phyloP scores from a whole-genome alignment of 2,113 vertebrate genomes.

The Anoura caudifer region DNA sequence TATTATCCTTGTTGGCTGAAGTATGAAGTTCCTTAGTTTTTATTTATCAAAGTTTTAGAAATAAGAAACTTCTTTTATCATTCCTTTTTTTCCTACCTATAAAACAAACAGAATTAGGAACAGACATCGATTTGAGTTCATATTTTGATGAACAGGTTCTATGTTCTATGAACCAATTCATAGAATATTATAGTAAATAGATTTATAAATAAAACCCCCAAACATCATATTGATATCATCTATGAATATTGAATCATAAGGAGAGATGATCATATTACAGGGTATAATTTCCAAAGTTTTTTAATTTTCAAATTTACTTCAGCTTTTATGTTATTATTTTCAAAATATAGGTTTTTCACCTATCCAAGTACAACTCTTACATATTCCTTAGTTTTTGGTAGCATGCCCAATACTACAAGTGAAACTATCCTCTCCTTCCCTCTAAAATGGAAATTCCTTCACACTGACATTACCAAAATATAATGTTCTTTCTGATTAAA shows the following conservation, averaged over 20 bases:
- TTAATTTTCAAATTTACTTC: conserved; percentile 44
- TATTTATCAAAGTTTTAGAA: neutral
- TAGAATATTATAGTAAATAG: neutral
- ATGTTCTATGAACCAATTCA: neutral
- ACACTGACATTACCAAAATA: neutral
- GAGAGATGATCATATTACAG: conserved; percentile 36
- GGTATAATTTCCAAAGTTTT: neutral
- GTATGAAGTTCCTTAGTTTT: neutral
- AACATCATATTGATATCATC: neutral
- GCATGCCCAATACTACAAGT: neutral
- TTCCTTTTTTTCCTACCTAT: neutral
- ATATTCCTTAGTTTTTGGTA: neutral
- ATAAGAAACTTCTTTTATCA: neutral
- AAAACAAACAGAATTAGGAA: neutral
- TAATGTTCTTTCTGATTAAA: conserved; percentile 8
- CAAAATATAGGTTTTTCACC: conserved; percentile 56
- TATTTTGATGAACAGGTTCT: neutral
- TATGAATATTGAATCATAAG: conserved; percentile 14
- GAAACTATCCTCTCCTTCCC: neutral
- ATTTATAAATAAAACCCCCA: neutral
- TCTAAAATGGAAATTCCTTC: conserved; percentile 1
- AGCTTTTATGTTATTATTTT: neutral
- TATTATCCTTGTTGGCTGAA: neutral
- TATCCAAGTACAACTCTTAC: neutral
- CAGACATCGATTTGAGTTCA: neutral